Evolutionary conservation across 2,113 vertebrate genomes (phyloP).

Genomic region (Psilopogon haemacephalus): DNA sequence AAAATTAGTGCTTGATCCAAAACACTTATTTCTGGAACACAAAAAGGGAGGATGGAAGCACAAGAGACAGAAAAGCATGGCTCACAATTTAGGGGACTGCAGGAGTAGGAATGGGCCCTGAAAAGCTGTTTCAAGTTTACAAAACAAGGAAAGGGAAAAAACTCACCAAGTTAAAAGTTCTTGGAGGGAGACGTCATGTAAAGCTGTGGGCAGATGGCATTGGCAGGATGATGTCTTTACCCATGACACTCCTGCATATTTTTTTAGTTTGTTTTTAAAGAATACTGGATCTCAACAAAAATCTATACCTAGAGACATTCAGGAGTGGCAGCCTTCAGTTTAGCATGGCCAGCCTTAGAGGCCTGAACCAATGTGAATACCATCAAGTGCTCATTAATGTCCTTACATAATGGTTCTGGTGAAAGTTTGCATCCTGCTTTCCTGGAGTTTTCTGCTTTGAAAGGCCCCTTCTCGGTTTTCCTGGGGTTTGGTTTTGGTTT

Average conservation of each 20-base stretch:
- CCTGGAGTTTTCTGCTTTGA: not conserved
- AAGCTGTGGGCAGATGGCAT: not conserved
- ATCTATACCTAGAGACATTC: not conserved
- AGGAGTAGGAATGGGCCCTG: not conserved
- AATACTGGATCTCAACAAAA: not conserved
- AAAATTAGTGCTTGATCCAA: not conserved
- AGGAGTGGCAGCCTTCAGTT: not conserved
- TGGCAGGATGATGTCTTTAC: not conserved
- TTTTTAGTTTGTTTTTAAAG: not conserved
- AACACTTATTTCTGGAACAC: not conserved
- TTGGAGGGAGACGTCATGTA: not conserved
- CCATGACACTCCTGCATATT: rapidly evolving
- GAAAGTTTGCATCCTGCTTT: not conserved
- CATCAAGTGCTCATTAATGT: not conserved
- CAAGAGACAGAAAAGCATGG: not conserved
- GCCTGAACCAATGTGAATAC: not conserved
- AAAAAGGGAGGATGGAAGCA: not conserved
- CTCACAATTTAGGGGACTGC: not conserved
- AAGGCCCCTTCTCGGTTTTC: not conserved
- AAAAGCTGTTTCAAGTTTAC: not conserved
- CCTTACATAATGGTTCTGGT: rapidly evolving
- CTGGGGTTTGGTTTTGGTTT: no score
- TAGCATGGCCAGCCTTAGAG: not conserved
- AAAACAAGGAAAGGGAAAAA: not conserved
- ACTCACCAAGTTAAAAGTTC: not conserved